phyloP scores from a whole-genome alignment of 2,888 invertebrate species.

The Phragmatobia fuliginosa region DNA sequence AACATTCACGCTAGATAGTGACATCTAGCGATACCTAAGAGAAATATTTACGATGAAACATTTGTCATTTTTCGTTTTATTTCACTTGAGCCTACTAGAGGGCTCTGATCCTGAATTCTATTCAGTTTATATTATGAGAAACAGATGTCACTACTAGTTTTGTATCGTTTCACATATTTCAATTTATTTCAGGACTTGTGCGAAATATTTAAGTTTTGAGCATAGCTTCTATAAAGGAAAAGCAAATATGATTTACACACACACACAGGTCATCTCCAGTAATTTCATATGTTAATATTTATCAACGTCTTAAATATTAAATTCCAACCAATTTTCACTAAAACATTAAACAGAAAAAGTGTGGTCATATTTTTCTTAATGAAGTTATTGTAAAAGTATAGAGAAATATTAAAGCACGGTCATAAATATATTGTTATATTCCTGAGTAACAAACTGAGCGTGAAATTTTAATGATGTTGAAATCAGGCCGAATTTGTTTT shows the following conservation, averaged over 20 bases:
- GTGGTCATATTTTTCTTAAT: not conserved
- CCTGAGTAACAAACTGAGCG: slow-evolving; percentile 43
- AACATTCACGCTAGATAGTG: not conserved
- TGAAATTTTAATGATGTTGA: slow-evolving; percentile 59
- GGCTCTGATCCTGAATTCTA: slow-evolving; percentile 13
- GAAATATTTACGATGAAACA: not conserved
- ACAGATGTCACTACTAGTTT: slow-evolving; percentile 41
- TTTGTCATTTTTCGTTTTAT: not conserved
- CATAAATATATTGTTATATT: slow-evolving; percentile 39
- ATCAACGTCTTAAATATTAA: not conserved
- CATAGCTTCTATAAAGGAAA: not conserved
- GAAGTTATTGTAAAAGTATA: not conserved
- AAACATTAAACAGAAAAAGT: not conserved
- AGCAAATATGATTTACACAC: not conserved
- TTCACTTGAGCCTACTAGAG: slow-evolving; percentile 1
- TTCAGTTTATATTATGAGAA: not conserved
- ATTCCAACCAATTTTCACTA: not conserved
- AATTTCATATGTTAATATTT: too few species aligned
- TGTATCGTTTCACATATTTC: not conserved
- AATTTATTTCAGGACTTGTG: not conserved
- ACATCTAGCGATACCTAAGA: slow-evolving; percentile 7
- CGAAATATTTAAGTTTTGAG: not conserved
- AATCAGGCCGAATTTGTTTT: slow-evolving; percentile 49
- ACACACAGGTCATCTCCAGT: not conserved
- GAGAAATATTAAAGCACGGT: slow-evolving; percentile 20